Percentiles rank a stretch among this genome's conserved stretches.
These are phyloP conservation scores for Notolabrus celidotus DNA, from an alignment of 2,797 vertebrate genomes.

Conservation along the genomic window DNA sequence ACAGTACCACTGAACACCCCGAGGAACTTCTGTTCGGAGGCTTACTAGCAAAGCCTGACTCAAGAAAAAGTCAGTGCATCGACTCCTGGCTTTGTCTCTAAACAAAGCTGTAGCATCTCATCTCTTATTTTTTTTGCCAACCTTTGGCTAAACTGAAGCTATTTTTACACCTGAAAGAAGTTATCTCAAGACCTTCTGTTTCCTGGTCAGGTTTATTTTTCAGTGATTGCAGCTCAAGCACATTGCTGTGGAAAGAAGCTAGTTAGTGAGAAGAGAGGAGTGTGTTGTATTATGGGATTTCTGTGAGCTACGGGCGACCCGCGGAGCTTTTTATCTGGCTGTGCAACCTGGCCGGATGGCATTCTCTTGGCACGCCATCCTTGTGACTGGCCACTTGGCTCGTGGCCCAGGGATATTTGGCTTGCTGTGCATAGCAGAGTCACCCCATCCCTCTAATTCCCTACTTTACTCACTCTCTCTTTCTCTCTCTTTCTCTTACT, in stretches of 20 bases:
- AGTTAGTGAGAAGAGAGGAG: slow-evolving; percentile 38
- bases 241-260: slow-evolving; percentile 11
- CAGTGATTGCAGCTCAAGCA: not conserved
- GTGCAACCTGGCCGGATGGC: slow-evolving; percentile 77
- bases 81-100: slow-evolving; percentile 45
- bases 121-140: slow-evolving; percentile 22
- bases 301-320: slow-evolving; percentile 57
- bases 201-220: slow-evolving; percentile 2
- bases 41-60: slow-evolving; percentile 19
- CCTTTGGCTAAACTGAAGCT: slow-evolving; percentile 21
- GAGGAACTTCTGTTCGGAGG: slow-evolving; percentile 42
- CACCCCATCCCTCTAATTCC: slow-evolving; percentile 69
- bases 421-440: slow-evolving; percentile 60
- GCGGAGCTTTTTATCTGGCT: slow-evolving; percentile 76
- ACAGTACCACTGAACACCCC: slow-evolving; percentile 35
- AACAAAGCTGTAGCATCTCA: slow-evolving; percentile 32
- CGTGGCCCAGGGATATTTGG: slow-evolving; percentile 74
- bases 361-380: slow-evolving; percentile 69
- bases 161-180: slow-evolving; percentile 36
- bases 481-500: slow-evolving; percentile 46
- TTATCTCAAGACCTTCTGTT: slow-evolving; percentile 11
- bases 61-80: slow-evolving; percentile 45
- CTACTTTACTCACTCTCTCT: slow-evolving; percentile 45
- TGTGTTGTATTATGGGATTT: slow-evolving; percentile 52
- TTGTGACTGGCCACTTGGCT: slow-evolving; percentile 74